A percentile compares a stretch with the other conserved stretches of the same genome.
These are phyloP conservation scores for Xiphorhynchus erythropygius DNA, from an alignment of 2,797 vertebrate species.

Conservation along the genomic window DNA sequence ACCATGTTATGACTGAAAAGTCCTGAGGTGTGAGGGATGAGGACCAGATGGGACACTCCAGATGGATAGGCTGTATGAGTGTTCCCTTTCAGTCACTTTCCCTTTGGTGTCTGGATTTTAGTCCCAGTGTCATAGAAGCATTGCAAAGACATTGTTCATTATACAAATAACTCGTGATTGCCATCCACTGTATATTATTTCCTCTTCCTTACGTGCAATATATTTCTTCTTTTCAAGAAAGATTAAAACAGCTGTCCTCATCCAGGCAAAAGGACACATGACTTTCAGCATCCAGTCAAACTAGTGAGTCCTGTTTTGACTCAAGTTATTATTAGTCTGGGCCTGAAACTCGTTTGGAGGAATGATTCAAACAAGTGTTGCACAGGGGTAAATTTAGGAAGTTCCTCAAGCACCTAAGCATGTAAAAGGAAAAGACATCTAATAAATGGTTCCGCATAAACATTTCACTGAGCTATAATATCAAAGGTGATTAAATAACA, in stretches of 20 bases:
- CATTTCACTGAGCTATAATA: not conserved
- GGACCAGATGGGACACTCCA: not conserved
- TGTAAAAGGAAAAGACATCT: not conserved
- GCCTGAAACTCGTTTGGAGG: not conserved
- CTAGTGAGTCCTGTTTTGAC: not conserved
- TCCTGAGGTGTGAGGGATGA: conserved; percentile 21
- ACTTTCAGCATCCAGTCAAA: not conserved
- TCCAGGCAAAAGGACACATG: not conserved
- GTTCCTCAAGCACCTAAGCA: not conserved
- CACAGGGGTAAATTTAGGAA: not conserved
- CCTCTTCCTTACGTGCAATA: not conserved
- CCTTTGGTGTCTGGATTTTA: not conserved
- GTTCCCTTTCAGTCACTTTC: conserved; percentile 24
- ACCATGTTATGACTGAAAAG: not conserved
- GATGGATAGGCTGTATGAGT: not conserved
- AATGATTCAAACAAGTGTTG: not conserved
- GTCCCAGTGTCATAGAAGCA: not conserved
- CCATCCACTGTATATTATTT: not conserved
- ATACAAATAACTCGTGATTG: not conserved
- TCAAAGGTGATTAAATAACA: not conserved
- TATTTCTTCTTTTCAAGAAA: conserved; percentile 20
- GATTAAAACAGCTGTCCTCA: not conserved
- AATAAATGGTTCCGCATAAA: not conserved
- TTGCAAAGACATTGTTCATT: conserved; percentile 11
- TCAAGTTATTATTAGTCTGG: not conserved